phyloP scores from a whole-genome alignment of 2,113 vertebrate species.

The Enhydra lutris region DNA sequence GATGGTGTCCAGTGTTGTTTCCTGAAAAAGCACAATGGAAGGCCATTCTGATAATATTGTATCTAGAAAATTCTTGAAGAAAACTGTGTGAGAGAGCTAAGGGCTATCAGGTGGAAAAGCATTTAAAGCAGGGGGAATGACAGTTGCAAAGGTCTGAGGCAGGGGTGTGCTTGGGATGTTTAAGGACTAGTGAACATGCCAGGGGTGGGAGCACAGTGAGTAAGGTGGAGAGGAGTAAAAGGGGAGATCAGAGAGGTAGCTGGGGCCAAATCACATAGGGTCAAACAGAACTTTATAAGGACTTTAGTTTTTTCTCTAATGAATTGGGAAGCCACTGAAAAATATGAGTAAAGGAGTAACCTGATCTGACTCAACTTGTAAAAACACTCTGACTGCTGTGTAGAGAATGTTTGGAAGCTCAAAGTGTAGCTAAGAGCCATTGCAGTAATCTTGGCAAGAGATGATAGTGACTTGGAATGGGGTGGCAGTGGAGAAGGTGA shows the following conservation, averaged over 20 bases:
- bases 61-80: background rate
- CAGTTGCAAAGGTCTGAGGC: background rate
- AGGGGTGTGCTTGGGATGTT: background rate
- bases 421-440: background rate
- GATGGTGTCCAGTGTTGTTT: background rate
- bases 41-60: background rate
- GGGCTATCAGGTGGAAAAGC: background rate
- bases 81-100: background rate
- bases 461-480: background rate
- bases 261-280: background rate
- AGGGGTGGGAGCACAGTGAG: background rate
- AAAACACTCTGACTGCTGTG: background rate
- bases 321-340: background rate
- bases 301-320: background rate
- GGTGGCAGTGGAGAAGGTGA: background rate
- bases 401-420: background rate
- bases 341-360: background rate
- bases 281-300: background rate
- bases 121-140: background rate
- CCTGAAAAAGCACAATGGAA: background rate
- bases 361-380: background rate
- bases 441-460: background rate
- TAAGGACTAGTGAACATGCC: background rate
- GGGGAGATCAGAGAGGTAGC: background rate
- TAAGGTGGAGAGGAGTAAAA: no score